Evolutionary conservation across 2,888 invertebrate genomes (phyloP), one percentile per base, ranked within the genome.

Genomic region (Pycnomerus fuliginosus): DNA sequence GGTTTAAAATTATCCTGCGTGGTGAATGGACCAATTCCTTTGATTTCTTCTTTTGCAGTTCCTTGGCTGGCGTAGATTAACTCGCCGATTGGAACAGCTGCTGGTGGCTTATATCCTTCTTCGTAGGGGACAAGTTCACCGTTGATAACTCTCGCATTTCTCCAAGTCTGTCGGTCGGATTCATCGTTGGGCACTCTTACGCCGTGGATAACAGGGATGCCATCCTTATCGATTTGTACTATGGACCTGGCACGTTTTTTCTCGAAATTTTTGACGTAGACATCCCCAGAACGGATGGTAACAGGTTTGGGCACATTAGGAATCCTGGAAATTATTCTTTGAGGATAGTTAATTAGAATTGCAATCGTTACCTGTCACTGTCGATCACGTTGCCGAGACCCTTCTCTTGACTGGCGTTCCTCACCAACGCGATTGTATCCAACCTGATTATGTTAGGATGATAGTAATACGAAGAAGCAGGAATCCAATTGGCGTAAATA

Each of bases 131-230:
- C 76, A 33, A 92, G 71, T 67, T 88, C 83, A 38, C 89, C 88
- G 62, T 92, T 90, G 29, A 92, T 87, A 8, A 92, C 90, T 50
- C 91, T 77, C 0, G 91, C 92, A 69, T 92, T 92, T 38, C 92
- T 78, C 91, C 91, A 92, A 0, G 84, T 85, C 65, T 87, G 87
- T 14, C 73, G 70, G 52, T 83, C 84, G 61, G 90, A 89, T 32
- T 84, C 83, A 54, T 90, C 87, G 62, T 93, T 92, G 0, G 91
- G 91, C 24, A 90, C 84, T 43, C 91, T 79, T 0, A 87, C 80
- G 0, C 90, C 90, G 36, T 89, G 86, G 29, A 93, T 85, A 33
- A 90, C 82, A 0, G 90, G 88, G 15, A 87, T 85, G 0, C 86
- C 87, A 56, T 87, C 86, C 3, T 76, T 73, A 33, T 82, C 86